phyloP scores from a whole-genome alignment of 2,113 vertebrate species.

The Eptesicus fuscus region DNA sequence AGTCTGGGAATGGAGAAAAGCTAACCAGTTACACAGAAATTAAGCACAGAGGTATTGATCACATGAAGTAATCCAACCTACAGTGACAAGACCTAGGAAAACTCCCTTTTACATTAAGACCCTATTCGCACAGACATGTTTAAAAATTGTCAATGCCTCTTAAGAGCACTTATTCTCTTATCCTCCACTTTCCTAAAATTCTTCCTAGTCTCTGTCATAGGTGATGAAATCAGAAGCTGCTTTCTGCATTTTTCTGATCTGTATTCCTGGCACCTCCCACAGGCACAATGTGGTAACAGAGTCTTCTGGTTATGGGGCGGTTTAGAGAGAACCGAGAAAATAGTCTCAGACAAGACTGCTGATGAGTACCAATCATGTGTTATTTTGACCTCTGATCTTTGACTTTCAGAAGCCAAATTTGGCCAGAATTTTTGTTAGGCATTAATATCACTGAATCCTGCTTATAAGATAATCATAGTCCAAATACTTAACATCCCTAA shows the following conservation, averaged over 20 bases:
- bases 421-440: not conserved
- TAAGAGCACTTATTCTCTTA: not conserved
- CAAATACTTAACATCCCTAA: not conserved
- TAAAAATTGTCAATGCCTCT: not conserved
- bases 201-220: not conserved
- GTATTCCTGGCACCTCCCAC: not conserved
- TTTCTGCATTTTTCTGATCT: not conserved
- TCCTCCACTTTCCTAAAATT: not conserved
- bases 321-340: not conserved
- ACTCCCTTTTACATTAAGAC: not conserved
- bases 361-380: not conserved
- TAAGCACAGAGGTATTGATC: not conserved
- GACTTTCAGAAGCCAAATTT: not conserved
- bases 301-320: not conserved
- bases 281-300: not conserved
- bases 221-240: not conserved
- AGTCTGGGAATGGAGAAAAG: not conserved
- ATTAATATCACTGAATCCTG: not conserved
- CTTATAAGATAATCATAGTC: not conserved
- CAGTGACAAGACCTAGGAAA: not conserved
- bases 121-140: not conserved
- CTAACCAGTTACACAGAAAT: not conserved
- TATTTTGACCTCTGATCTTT: not conserved
- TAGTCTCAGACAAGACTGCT: not conserved
- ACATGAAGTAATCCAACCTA: not conserved